Base-by-base conservation (phyloP, 2,113 vertebrate genomes). In the Galbula dea region DNA sequence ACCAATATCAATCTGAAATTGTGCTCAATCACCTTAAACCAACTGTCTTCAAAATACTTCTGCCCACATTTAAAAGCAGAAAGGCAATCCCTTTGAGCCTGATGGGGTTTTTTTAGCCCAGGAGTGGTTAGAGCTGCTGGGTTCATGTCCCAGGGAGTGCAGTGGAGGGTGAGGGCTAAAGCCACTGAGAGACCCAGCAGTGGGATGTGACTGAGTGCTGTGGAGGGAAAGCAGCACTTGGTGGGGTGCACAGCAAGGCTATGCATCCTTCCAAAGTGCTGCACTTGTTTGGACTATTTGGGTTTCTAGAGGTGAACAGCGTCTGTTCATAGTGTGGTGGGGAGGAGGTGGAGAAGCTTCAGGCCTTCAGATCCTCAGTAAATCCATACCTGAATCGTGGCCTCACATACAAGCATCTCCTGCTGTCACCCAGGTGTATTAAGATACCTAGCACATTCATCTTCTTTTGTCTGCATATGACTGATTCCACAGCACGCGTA, bases 181-280 rank as follows among this genome's bases (percentile, higher is more conserved):
- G 41, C 15, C 41, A 43, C 41, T 15, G 15, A 15, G 7, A 7
- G 43, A 43, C 32, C 43, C 68, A 48, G 85, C 80, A 63, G 24
- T 3, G 0, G 12, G 15, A 26, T 29, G 12, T 16, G 17, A 15
- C 43, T 0, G 9, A 83, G 58, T 12, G 10, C 22, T 1, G 3
- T 27, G 43, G 62, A 54, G n/a, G 4, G 37, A 72, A 23, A 51
- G 51, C 59, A 73, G 41, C 6, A 41, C 41, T 69, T 0, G 0
- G 51, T 15, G 23, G 19, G 55, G 23, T 34, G 55, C 2, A 6
- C 83, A 54, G 43, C 39, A 39, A 0, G 36, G 54, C 49, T 1
- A 0, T 6, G 8, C 9, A 30, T 10, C 49, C 45, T 85, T 51
- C 34, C 2, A 1, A 61, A 66, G 36, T 32, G 32, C 23, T 23